These are phyloP conservation scores for Tenualosa thibaudeaui DNA, from an alignment of 2,797 vertebrate genomes.

Conservation along the genomic window DNA sequence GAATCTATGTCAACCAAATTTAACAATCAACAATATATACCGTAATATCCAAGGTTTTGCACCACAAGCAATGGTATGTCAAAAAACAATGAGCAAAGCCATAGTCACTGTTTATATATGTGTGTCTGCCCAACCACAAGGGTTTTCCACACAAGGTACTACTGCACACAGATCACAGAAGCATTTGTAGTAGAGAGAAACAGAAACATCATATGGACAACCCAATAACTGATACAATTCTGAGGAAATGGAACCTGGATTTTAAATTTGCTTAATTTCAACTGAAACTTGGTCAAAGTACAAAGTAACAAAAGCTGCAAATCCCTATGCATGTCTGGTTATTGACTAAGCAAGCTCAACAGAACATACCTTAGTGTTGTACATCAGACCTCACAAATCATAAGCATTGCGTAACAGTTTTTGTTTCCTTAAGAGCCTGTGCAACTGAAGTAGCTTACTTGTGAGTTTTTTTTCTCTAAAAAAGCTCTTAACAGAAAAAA, in stretches of 20 bases:
- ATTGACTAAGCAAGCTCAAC: neutral
- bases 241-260: neutral
- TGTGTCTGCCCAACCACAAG: neutral
- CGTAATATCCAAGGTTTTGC: slow-evolving; percentile 3
- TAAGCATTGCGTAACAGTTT: neutral
- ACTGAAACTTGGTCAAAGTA: neutral
- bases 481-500: neutral
- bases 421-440: neutral
- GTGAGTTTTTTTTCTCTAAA: neutral
- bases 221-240: neutral
- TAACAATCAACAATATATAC: neutral
- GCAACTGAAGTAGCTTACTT: neutral
- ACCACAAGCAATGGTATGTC: neutral
- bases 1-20: neutral
- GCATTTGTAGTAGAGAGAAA: neutral
- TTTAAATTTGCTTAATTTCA: neutral
- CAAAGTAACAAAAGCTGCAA: neutral
- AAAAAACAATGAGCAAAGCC: neutral
- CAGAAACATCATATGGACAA: neutral
- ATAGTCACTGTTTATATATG: neutral
- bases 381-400: neutral
- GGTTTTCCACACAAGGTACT: neutral
- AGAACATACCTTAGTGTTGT: neutral
- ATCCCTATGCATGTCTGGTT: neutral
- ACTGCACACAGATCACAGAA: neutral